A percentile compares a stretch with the other conserved stretches of the same genome.
Conservation (phyloP, 2,797 vertebrate genomes). For the Phoxinus dragarum region DNA sequence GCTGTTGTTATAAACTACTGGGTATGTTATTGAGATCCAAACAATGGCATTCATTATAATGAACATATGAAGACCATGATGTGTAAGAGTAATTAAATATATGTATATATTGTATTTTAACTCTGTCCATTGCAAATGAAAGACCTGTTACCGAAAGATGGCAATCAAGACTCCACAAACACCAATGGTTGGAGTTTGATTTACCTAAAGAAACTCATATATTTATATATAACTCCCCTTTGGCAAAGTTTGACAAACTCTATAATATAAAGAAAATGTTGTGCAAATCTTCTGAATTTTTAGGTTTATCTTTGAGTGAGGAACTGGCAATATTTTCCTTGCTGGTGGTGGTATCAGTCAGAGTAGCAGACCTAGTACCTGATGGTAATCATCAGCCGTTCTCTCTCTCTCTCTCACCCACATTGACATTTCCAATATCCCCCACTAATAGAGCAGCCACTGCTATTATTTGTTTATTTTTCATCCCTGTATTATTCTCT, state of each 20-base stretch:
- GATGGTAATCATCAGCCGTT: slow-evolving; percentile 45
- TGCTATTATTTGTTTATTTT: slow-evolving; percentile 57
- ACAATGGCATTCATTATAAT: neutral
- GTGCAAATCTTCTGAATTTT: slow-evolving; percentile 45
- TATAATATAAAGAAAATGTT: slow-evolving; percentile 32
- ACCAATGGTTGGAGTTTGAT: slow-evolving; percentile 36
- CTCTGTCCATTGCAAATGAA: slow-evolving; percentile 11
- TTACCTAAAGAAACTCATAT: slow-evolving; percentile 40
- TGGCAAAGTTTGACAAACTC: slow-evolving; percentile 6
- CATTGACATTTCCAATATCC: slow-evolving; percentile 63
- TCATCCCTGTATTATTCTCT: slow-evolving; percentile 51
- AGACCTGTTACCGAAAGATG: slow-evolving; percentile 19
- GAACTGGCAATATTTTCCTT: slow-evolving; percentile 59
- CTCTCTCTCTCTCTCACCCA: slow-evolving; percentile 17
- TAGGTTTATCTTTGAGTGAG: slow-evolving; percentile 41
- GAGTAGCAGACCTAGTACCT: slow-evolving; percentile 43
- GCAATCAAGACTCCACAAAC: slow-evolving; percentile 17
- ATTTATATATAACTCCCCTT: neutral
- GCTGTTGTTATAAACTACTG: no score
- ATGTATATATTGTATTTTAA: neutral
- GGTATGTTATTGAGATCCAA: no score
- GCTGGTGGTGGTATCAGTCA: slow-evolving; percentile 51
- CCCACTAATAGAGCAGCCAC: slow-evolving; percentile 41
- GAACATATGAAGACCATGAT: neutral
- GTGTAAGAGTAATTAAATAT: neutral